Evolutionary conservation across 2,888 invertebrate genomes (phyloP), one percentile per base, ranked within the genome.

Genomic region (Harpalus rubripes): DNA sequence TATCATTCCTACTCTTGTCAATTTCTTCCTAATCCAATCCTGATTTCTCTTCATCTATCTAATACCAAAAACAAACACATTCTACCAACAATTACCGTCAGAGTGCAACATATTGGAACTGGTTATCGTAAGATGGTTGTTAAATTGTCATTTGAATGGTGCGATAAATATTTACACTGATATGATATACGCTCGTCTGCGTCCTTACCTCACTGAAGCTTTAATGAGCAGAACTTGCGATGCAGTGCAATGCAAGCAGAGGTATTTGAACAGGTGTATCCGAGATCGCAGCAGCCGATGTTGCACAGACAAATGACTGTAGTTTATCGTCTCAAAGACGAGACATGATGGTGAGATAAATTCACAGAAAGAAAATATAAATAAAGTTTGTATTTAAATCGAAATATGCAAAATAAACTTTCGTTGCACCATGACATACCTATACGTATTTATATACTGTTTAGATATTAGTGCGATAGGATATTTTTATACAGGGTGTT

Each of bases 211-310:
- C 80, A 61, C 80, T 80, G 39, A 80, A 63, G 41, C 44, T 81
- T 81, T 81, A 81, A 81, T 81, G 81, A 81, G 81, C 41, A 65
- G 65, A 63, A 81, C 72, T 22, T 63, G 26, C 18, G 22, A 22
- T 63, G 41, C 81, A 32, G 18, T 80, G 80, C 41, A 81, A 44
- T 65, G 65, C 63, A 61, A 74, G 72, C 72, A 44, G 18, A 74
- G 72, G n/a, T 81, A 65, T 81, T 81, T 81, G 81, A 61, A 81
- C 81, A 81, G 81, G 81, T 81, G 72, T 68, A 68, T 68, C 39
- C 26, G 68, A 39, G 68, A 68, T 68, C 68, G 68, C 22, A 39
- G 39, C 32, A n/a, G n/a, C 32, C 68, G 39, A 68, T 26, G 32
- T 15, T 52, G 56, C 26, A 1, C 10, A 58, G 59, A 79, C 61